Evolutionary conservation across 1,140 invertebrate species (phyloP), one percentile per base, ranked within the genome.

Genomic region (Charaxes varanes): DNA sequence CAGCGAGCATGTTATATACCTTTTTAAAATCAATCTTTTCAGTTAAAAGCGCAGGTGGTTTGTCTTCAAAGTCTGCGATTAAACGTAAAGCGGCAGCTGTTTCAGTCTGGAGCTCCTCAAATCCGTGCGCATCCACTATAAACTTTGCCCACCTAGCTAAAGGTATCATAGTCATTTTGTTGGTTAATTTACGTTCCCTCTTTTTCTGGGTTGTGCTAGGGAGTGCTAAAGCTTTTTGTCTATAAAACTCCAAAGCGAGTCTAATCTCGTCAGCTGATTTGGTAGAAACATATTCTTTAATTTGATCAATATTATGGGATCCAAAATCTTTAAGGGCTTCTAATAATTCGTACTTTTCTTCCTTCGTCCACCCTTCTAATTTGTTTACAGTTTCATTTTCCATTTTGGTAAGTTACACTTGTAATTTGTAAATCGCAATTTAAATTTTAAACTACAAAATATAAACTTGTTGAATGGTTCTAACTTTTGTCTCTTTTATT

Each of bases 31-130:
- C 59, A 37, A 77, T 37, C 28, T 62, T 56, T 24, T 63, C 61
- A 35, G 70, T 66, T 17, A 34, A 54, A 8, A 40, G 16, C 15
- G 61, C 4, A 11, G 46, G 19, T 10, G 77, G 74, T 17, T 65
- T 56, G 5, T 62, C 54, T 48, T 79, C 74, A 48, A 63, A 69
- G 10, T 79, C 70, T 22, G 77, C 77, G 28, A 81, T 69, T n/a
- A 81, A 34, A 8, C 68, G 50, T 15, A 81, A 30, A 11, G 74
- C 77, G 37, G 57, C 47, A 8, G 64, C 47, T 21, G 64, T 71
- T 43, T 78, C 73, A 8, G 72, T 78, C 27, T 62, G 56, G 13
- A 77, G 52, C 3, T 74, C 60, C 28, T 68, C 55, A 27, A 61
- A 65, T 16, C 38, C 38, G 27, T 66, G 36, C 8, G 43, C 45